Percentiles rank a stretch among this genome's conserved stretches.
phyloP scores from a whole-genome alignment of 1,140 invertebrate genomes.

The Penaeus indicus region DNA sequence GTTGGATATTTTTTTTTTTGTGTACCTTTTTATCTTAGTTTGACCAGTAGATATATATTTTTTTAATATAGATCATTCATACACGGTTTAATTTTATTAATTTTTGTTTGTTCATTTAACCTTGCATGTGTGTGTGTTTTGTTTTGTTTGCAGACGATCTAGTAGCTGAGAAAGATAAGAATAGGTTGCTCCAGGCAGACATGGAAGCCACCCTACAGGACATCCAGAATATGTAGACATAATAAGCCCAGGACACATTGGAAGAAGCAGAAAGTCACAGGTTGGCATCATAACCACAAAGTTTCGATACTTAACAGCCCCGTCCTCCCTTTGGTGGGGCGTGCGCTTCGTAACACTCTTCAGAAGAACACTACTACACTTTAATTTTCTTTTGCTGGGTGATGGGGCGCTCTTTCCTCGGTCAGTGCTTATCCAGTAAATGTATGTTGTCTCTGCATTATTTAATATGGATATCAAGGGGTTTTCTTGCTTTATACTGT shows the following conservation, averaged over 20 bases:
- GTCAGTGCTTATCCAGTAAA: too few species aligned
- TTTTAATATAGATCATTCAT: slow-evolving; percentile 46
- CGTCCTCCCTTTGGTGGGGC: not conserved
- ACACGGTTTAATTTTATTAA: slow-evolving; percentile 29
- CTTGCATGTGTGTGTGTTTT: slow-evolving; percentile 66
- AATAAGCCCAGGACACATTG: slow-evolving; percentile 42
- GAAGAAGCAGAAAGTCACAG: slow-evolving; percentile 62
- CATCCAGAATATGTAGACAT: slow-evolving; percentile 96
- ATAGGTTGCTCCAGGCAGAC: slow-evolving; percentile 96
- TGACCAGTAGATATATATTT: slow-evolving; percentile 29
- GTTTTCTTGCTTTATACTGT: too few species aligned
- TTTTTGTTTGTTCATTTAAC: slow-evolving; percentile 56
- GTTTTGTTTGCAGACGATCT: slow-evolving; percentile 88
- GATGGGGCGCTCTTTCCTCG: too few species aligned
- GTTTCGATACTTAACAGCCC: not conserved
- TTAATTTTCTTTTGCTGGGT: too few species aligned
- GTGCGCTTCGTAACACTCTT: too few species aligned
- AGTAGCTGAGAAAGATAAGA: slow-evolving; percentile 93
- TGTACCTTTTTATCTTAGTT: slow-evolving; percentile 28
- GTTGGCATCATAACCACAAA: slow-evolving; percentile 44
- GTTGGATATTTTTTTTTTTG: not conserved
- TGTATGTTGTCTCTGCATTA: too few species aligned
- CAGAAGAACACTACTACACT: too few species aligned
- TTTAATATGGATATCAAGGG: too few species aligned
- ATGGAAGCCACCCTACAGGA: slow-evolving; percentile 99